Conservation (phyloP, 2,888 invertebrate genomes). For the Drosophila greeni region DNA sequence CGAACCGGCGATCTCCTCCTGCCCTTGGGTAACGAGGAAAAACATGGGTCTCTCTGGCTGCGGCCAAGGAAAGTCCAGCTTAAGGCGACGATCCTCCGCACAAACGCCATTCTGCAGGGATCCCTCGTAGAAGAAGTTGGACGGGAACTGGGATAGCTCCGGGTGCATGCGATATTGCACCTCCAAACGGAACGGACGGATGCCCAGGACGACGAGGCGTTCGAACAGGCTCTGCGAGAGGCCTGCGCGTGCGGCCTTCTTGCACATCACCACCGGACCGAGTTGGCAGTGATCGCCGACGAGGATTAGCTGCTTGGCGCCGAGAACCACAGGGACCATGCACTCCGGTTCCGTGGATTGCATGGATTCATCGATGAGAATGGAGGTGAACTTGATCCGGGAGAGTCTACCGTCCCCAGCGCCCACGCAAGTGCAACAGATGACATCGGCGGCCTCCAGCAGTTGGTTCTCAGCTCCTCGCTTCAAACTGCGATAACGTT, state of each 20-base stretch:
- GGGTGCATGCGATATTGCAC: conserved; percentile 99
- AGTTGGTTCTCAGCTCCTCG: conserved; percentile 94
- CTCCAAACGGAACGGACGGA: conserved; percentile 96
- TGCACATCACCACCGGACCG: conserved; percentile 99
- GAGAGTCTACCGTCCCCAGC: conserved; percentile 97
- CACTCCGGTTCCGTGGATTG: conserved; percentile 98
- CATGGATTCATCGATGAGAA: conserved; percentile 98
- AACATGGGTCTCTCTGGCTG: conserved; percentile 98
- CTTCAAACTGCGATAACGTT: conserved; percentile 93
- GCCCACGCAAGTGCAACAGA: conserved; percentile 99
- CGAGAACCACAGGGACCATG: conserved; percentile 99
- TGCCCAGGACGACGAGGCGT: conserved; percentile 96
- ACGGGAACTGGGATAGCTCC: conserved; percentile 97
- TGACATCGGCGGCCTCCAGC: conserved; percentile 97
- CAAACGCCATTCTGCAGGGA: conserved; percentile 99
- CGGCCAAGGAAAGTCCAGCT: conserved; percentile 99
- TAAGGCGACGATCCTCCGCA: conserved; percentile 94
- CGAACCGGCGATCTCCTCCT: conserved; percentile 98
- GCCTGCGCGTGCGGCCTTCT: conserved; percentile 98
- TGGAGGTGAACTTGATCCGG: conserved; percentile 95
- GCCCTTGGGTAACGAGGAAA: conserved; percentile 98
- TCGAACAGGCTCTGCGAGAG: conserved; percentile 98
- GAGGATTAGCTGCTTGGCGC: conserved; percentile 96
- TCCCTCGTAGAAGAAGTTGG: conserved; percentile 99
- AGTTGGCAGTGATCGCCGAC: conserved; percentile 99